phyloP scores from a whole-genome alignment of 2,113 vertebrate species.

The Corvus moneduloides region DNA sequence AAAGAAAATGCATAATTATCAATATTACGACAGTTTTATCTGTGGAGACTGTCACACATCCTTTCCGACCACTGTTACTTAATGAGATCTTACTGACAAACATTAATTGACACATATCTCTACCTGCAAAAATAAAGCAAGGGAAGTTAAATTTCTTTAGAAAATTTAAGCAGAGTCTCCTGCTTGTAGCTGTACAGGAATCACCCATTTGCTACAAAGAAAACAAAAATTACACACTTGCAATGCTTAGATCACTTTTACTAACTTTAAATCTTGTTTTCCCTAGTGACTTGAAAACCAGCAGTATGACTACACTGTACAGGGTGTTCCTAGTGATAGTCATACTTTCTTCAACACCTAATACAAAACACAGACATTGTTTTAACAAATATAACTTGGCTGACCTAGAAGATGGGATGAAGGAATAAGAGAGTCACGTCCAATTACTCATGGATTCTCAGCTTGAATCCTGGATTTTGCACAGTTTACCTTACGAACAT shows the following conservation, averaged over 20 bases:
- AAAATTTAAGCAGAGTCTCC: not conserved
- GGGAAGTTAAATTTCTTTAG: not conserved
- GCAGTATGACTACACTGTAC: slow-evolving; percentile 20
- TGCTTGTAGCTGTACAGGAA: not conserved
- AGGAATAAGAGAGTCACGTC: slow-evolving; percentile 73
- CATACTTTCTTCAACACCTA: slow-evolving; percentile 56
- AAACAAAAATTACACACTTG: not conserved
- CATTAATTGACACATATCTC: not conserved
- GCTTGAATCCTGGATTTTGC: slow-evolving; percentile 72
- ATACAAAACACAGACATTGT: slow-evolving; percentile 65
- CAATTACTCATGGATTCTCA: slow-evolving; percentile 77
- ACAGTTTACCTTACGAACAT: slow-evolving; percentile 83
- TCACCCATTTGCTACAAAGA: not conserved
- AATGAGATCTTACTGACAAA: not conserved
- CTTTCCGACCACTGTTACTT: not conserved
- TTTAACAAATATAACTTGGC: slow-evolving; percentile 72
- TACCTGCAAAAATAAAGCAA: not conserved
- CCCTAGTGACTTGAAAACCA: not conserved
- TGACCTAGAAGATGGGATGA: slow-evolving; percentile 62
- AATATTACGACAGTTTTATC: not conserved
- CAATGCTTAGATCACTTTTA: slow-evolving; percentile 6
- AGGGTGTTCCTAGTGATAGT: slow-evolving; percentile 48
- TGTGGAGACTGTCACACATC: not conserved
- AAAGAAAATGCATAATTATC: not conserved
- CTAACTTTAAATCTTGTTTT: slow-evolving; percentile 21